phyloP scores from a whole-genome alignment of 2,888 invertebrate genomes.

The Oxycera nigricornis region DNA sequence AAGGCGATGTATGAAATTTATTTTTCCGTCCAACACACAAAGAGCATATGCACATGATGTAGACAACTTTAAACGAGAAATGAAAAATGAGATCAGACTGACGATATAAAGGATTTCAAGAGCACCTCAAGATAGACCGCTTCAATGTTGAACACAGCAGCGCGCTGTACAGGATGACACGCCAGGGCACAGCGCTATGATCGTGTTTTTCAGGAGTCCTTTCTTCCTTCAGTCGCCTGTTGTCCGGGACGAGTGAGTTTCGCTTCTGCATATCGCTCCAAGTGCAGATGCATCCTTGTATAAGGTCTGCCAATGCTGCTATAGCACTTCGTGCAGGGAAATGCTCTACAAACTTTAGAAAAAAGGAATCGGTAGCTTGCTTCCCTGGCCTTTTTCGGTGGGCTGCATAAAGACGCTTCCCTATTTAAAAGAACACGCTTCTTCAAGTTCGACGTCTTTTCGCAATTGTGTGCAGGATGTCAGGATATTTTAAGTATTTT shows the following conservation, averaged over 20 bases:
- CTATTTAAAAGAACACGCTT: conserved; percentile 16
- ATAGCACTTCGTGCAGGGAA: conserved; percentile 1
- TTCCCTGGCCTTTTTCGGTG: conserved; percentile 16
- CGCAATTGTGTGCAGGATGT: conserved; percentile 19
- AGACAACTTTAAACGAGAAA: conserved; percentile 30
- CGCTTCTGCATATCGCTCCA: neutral
- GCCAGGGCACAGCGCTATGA: conserved; percentile 16
- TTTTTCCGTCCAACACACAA: conserved; percentile 34
- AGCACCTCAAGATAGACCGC: conserved; percentile 32
- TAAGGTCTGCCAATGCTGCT: neutral
- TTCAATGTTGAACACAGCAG: neutral
- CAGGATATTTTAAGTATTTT: conserved; percentile 22
- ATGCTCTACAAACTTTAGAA: neutral
- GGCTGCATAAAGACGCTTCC: conserved; percentile 19
- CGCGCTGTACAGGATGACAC: neutral
- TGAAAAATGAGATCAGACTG: conserved; percentile 37
- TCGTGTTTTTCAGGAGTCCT: conserved; percentile 15
- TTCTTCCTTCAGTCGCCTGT: conserved; percentile 3
- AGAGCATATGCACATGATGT: conserved; percentile 36
- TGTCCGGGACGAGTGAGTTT: conserved; percentile 26
- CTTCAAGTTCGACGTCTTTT: conserved; percentile 14
- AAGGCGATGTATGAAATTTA: conserved; percentile 33
- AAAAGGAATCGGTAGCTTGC: conserved; percentile 12
- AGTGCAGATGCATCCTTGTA: neutral
- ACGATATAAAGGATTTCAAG: conserved; percentile 37